These are phyloP conservation scores for Chiloscyllium punctatum DNA, from an alignment of 2,797 vertebrate genomes.

Conservation along the genomic window DNA sequence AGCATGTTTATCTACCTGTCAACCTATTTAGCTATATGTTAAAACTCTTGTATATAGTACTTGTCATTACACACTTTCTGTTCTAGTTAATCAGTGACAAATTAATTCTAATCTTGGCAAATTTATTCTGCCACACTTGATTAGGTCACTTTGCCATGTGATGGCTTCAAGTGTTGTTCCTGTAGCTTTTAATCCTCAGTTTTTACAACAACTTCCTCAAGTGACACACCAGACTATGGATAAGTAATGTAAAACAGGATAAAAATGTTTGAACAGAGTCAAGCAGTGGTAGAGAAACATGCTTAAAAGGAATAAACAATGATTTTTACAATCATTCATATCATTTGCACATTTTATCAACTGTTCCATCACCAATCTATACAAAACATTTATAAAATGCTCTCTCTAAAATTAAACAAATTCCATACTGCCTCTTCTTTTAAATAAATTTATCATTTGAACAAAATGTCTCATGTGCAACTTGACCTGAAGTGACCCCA, in stretches of 20 bases:
- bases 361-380: neutral
- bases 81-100: neutral
- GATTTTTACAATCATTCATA: neutral
- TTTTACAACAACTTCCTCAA: neutral
- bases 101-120: neutral
- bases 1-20: neutral
- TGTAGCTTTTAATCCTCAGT: neutral
- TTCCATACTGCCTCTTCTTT: neutral
- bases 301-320: neutral
- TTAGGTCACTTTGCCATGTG: neutral
- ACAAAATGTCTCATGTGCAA: neutral
- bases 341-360: neutral
- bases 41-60: neutral
- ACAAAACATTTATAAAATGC: neutral
- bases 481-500: neutral
- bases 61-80: neutral
- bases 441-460: neutral
- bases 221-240: neutral
- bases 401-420: neutral
- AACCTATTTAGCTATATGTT: neutral
- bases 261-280: neutral
- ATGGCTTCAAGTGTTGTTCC: neutral
- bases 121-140: neutral
- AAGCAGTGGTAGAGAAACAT: neutral
- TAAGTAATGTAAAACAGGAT: neutral